phyloP scores from a whole-genome alignment of 2,888 invertebrate species.

The Bellardia pandia region DNA sequence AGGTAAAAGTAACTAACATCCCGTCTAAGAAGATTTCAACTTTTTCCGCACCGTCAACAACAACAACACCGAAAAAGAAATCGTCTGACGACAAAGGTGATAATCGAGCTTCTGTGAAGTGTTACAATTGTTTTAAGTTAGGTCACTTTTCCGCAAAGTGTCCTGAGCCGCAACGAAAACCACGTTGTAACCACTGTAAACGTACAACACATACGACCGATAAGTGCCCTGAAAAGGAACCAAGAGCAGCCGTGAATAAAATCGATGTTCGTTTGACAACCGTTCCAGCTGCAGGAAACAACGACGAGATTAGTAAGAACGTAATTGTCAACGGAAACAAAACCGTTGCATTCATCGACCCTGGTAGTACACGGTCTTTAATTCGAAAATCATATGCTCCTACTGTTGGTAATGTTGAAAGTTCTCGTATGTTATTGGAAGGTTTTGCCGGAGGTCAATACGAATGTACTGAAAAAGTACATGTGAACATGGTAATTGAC shows the following conservation, averaged over 20 bases:
- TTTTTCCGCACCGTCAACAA: not conserved
- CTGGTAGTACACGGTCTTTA: constrained; percentile 2
- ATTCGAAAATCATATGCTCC: constrained; percentile 9
- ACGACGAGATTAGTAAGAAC: not conserved
- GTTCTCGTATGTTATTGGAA: not conserved
- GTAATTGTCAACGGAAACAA: not conserved
- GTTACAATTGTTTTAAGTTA: constrained; percentile 29
- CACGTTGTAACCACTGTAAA: constrained; percentile 38
- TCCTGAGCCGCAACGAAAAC: constrained; percentile 59
- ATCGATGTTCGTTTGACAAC: constrained; percentile 41
- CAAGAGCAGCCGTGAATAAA: constrained; percentile 39
- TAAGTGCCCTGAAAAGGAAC: constrained; percentile 21
- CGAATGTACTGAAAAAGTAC: constrained; percentile 13
- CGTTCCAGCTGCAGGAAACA: not conserved
- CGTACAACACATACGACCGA: constrained; percentile 46
- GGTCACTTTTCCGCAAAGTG: constrained; percentile 48
- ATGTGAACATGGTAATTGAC: not conserved
- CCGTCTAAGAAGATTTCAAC: constrained; percentile 38
- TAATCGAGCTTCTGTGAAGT: too few relatives aligned
- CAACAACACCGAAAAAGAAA: not conserved
- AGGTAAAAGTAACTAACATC: constrained; percentile 48
- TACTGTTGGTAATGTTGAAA: constrained; percentile 25
- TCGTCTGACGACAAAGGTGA: not conserved
- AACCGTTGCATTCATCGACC: not conserved
- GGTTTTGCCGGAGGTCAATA: constrained; percentile 18